Evolutionary conservation across 1,140 invertebrate genomes (phyloP).

Genomic region (Phocides pigmalion): DNA sequence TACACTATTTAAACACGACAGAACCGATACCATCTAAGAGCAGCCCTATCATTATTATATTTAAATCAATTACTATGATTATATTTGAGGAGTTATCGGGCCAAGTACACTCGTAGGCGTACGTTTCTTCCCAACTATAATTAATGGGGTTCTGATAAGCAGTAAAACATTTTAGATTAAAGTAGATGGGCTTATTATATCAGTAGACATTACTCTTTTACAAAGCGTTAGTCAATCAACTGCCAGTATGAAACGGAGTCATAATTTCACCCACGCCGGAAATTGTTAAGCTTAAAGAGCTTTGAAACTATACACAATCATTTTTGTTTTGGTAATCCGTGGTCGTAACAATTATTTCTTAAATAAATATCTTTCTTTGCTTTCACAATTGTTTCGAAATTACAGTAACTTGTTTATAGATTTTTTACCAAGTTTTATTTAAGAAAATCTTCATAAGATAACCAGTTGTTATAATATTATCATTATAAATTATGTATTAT

Average conservation of each 20-base stretch:
- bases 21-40: slow-evolving; percentile 38
- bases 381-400: neutral
- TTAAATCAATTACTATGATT: slow-evolving; percentile 80
- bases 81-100: slow-evolving; percentile 55
- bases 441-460: too few species aligned
- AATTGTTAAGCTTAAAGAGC: slow-evolving; percentile 21
- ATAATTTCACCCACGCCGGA: slow-evolving; percentile 32
- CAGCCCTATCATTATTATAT: slow-evolving; percentile 67
- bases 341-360: neutral
- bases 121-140: slow-evolving; percentile 59
- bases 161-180: slow-evolving; percentile 76
- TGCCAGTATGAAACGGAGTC: slow-evolving; percentile 35
- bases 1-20: slow-evolving; percentile 66
- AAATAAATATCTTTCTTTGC: slow-evolving; percentile 24
- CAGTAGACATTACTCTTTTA: slow-evolving; percentile 49
- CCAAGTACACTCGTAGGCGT: slow-evolving; percentile 52
- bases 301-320: slow-evolving; percentile 28
- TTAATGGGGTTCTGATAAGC: slow-evolving; percentile 72
- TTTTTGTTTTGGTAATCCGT: slow-evolving; percentile 25
- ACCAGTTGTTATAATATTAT: too few species aligned
- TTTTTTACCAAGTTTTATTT: too few species aligned
- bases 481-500: too few species aligned
- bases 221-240: slow-evolving; percentile 60
- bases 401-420: neutral
- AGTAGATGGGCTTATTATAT: slow-evolving; percentile 64